These are phyloP conservation scores for Drosophila arawakana DNA, from an alignment of 1,140 invertebrate species.

Conservation along the genomic window DNA sequence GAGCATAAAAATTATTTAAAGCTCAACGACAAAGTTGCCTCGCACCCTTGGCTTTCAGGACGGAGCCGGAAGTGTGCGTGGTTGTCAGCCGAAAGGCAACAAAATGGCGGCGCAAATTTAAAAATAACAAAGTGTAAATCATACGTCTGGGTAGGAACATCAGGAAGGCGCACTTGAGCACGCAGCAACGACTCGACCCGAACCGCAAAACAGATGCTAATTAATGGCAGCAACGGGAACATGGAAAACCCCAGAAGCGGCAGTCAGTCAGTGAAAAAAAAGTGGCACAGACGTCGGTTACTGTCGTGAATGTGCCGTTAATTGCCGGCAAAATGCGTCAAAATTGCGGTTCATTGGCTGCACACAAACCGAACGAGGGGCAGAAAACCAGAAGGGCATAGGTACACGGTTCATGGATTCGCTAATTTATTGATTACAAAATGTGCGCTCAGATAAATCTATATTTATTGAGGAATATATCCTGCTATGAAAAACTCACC, in stretches of 20 bases:
- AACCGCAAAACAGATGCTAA: constrained; percentile 74
- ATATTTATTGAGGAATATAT: not conserved
- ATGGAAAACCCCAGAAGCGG: constrained; percentile 17
- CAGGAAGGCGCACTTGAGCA: constrained; percentile 61
- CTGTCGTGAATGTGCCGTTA: constrained; percentile 71
- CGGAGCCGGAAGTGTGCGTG: constrained; percentile 50
- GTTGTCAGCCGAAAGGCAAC: constrained; percentile 37
- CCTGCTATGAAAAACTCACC: constrained; percentile 56
- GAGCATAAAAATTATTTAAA: constrained; percentile 57
- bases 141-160: constrained; percentile 66
- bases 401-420: constrained; percentile 33
- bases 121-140: constrained; percentile 83
- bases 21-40: constrained; percentile 30
- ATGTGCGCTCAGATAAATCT: not conserved
- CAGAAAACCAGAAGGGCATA: not conserved
- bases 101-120: constrained; percentile 73
- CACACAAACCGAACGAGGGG: constrained; percentile 17
- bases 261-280: constrained; percentile 40
- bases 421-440: constrained; percentile 58
- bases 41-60: not conserved
- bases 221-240: constrained; percentile 63
- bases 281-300: constrained; percentile 30
- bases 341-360: constrained; percentile 74
- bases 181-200: constrained; percentile 37
- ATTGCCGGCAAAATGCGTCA: constrained; percentile 77